Percentiles rank a stretch among this genome's conserved stretches.
These are phyloP conservation scores for Pogonophryne albipinna DNA, from an alignment of 2,797 vertebrate species.

Conservation along the genomic window DNA sequence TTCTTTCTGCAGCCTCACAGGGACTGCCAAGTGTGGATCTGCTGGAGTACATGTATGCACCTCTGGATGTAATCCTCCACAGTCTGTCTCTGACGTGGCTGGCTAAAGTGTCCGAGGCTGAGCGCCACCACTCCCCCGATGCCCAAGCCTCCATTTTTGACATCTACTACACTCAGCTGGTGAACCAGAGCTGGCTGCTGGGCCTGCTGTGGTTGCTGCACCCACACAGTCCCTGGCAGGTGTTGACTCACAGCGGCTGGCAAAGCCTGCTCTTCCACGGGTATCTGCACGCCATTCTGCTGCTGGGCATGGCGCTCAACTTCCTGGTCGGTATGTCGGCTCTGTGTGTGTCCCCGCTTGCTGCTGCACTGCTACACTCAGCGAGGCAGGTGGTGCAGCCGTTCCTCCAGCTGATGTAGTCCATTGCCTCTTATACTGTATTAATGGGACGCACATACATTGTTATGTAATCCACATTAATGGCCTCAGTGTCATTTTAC, in stretches of 20 bases:
- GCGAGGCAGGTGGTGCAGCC: constrained; percentile 65
- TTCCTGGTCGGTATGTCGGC: constrained; percentile 67
- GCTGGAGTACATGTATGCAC: constrained; percentile 82
- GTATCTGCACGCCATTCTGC: constrained; percentile 81
- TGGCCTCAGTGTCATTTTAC: neutral
- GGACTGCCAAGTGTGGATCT: constrained; percentile 60
- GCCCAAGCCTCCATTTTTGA: constrained; percentile 71
- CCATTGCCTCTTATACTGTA: neutral
- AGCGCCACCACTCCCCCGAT: constrained; percentile 28
- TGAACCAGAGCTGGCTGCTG: constrained; percentile 82
- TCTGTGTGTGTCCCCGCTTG: constrained; percentile 75
- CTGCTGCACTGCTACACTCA: constrained; percentile 77
- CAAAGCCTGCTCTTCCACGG: constrained; percentile 83
- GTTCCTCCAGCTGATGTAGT: constrained; percentile 66
- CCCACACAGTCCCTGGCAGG: constrained; percentile 74
- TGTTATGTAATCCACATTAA: neutral
- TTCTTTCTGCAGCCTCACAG: constrained; percentile 59
- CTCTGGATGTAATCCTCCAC: constrained; percentile 81
- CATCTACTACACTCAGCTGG: constrained; percentile 80
- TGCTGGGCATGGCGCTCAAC: constrained; percentile 78
- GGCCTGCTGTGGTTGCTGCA: constrained; percentile 84
- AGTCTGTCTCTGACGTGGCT: constrained; percentile 80
- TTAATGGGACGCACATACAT: neutral
- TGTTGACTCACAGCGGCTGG: constrained; percentile 79
- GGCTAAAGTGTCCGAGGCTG: constrained; percentile 74